Evolutionary conservation across 2,797 vertebrate genomes (phyloP).

Genomic region (Thamnophis elegans): DNA sequence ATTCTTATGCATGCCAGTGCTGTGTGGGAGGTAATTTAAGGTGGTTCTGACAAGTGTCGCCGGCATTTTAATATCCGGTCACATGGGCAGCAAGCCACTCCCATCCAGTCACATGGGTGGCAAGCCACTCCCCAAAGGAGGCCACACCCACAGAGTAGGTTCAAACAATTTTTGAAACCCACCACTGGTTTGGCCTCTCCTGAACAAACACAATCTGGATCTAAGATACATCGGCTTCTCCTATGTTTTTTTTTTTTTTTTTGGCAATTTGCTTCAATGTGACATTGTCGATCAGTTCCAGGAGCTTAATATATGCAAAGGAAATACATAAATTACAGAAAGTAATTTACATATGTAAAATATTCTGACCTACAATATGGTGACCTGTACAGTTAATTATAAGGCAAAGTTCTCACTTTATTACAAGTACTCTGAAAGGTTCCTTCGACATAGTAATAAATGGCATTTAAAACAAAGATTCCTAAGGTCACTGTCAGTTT

Average conservation of each 20-base stretch:
- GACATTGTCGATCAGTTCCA: neutral
- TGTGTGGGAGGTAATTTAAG: no score
- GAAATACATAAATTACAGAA: neutral
- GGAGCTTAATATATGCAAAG: neutral
- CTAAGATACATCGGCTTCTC: neutral
- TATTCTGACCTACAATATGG: slow-evolving; percentile 2
- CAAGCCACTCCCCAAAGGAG: no score
- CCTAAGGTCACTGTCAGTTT: slow-evolving; percentile 1
- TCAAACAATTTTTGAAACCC: no score
- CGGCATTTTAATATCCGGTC: no score
- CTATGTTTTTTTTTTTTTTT: neutral
- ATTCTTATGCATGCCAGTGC: no score
- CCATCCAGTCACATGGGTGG: no score
- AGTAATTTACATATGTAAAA: slow-evolving; percentile 30
- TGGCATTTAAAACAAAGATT: slow-evolving; percentile 30
- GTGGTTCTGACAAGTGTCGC: no score
- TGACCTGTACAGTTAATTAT: neutral
- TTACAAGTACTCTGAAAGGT: slow-evolving; percentile 12
- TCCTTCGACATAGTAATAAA: neutral
- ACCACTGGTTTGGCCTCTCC: neutral
- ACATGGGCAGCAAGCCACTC: no score
- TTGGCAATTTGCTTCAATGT: neutral
- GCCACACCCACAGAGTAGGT: no score
- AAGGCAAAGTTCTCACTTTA: neutral
- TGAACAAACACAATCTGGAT: neutral